Base-by-base conservation (phyloP, 2,113 vertebrate genomes). In the Peromyscus maniculatus region DNA sequence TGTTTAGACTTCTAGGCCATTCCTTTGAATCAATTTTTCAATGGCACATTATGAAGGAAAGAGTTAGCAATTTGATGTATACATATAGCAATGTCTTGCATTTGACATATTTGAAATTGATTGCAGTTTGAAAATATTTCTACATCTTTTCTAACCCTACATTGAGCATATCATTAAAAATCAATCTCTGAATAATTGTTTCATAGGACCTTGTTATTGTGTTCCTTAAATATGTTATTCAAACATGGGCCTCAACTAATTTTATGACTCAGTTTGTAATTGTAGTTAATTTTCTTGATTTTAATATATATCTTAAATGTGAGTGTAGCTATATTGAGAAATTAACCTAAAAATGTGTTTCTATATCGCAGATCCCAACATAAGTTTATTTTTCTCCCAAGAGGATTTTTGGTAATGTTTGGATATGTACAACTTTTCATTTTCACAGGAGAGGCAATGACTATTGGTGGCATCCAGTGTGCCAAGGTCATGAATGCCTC, bases 1-100 rank as follows among this genome's bases (percentile, higher is more conserved):
- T 91, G 69, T 96, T 93, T 94, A 87, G 93, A 80, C 91, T 82
- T 79, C 21, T 69, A 43, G 6, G 36, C 80, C 49, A 72, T 95
- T 52, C 82, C 82, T 95, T 83, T 90, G 55, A 39, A 64, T 79
- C 74, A 71, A 52, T 89, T 84, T 96, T 95, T 86, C 39, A 91
- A 91, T 92, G 67, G 74, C n/a, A 83, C 28, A 91, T 94, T 87
- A 92, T 94, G 26, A 92, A 95, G 28, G 79, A 92, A 83, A 96
- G 31, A 75, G 8, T 67, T 80, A 17, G n/a, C 4, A 89, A 87
- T 94, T 94, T 91, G 96, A 96, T 91, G 19, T 5, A 33, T 24
- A 55, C 69, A 31, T 69, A 59, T 72, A 93, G 69, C 4, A 94
- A 39, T 78, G 93, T 79, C 90, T 95, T 91, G 1, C 59, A 89